Percentiles rank a stretch among this genome's conserved stretches.
phyloP scores from a whole-genome alignment of 1,140 invertebrate genomes.

The Calephelis virginiensis region DNA sequence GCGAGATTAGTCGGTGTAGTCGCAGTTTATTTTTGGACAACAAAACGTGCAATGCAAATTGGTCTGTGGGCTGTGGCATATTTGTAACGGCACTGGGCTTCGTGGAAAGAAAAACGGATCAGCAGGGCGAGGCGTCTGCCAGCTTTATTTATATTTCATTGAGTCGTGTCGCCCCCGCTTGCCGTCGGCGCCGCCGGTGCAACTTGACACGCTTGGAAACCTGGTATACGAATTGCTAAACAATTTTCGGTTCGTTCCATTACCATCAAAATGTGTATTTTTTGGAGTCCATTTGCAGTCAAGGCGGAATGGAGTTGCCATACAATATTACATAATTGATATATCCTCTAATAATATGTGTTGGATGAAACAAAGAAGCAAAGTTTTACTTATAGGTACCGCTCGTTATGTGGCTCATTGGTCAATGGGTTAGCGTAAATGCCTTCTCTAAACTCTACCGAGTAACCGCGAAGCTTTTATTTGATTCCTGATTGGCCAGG shows the following conservation, averaged over 20 bases:
- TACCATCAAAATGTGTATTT: too few species aligned
- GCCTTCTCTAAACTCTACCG: too few species aligned
- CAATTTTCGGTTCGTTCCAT: neutral
- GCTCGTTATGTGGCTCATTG: too few species aligned
- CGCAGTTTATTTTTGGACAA: neutral
- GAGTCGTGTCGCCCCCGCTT: slow-evolving; percentile 31
- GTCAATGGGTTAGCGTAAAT: too few species aligned
- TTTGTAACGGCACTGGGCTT: slow-evolving; percentile 31
- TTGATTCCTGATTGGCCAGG: too few species aligned
- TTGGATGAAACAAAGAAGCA: too few species aligned
- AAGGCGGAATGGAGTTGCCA: too few species aligned
- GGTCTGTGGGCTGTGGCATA: slow-evolving; percentile 14
- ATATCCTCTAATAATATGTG: too few species aligned
- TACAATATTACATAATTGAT: too few species aligned
- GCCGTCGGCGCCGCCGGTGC: slow-evolving; percentile 30
- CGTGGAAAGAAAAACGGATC: slow-evolving; percentile 54
- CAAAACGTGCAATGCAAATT: slow-evolving; percentile 7
- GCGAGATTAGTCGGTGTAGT: neutral
- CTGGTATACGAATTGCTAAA: neutral
- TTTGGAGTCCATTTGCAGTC: too few species aligned
- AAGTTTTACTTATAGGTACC: too few species aligned
- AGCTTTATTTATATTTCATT: slow-evolving; percentile 60
- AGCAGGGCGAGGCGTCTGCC: slow-evolving; percentile 49
- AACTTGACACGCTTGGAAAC: slow-evolving; percentile 34
- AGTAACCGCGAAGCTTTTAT: too few species aligned